phyloP scores from a whole-genome alignment of 2,888 invertebrate species.

The Dasypogon diadema region DNA sequence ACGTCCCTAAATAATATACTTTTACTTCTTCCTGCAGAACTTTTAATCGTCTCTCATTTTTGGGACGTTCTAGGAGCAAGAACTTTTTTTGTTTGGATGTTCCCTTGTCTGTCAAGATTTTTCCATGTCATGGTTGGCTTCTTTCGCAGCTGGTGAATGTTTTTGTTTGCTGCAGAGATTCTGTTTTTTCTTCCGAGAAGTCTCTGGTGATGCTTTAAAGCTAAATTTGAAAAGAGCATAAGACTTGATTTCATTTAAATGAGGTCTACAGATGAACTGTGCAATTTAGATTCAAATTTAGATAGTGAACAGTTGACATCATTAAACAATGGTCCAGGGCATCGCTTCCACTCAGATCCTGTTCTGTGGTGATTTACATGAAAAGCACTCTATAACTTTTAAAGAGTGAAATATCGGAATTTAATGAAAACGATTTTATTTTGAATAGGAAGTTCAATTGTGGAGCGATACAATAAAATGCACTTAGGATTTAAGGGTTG shows the following conservation, averaged over 20 bases:
- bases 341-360: too few relatives aligned
- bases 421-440: too few relatives aligned
- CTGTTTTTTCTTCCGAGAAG: not conserved
- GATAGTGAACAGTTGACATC: not conserved
- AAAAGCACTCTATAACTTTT: too few relatives aligned
- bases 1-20: not conserved
- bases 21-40: conserved; percentile 9
- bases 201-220: not conserved
- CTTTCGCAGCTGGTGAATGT: too few relatives aligned
- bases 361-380: too few relatives aligned
- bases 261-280: not conserved
- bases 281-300: not conserved
- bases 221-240: not conserved
- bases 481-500: too few relatives aligned
- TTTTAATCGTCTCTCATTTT: not conserved
- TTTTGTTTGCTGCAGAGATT: too few relatives aligned
- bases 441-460: too few relatives aligned
- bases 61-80: not conserved
- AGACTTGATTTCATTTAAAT: not conserved
- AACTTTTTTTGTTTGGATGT: not conserved
- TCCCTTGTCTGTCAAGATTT: not conserved
- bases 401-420: too few relatives aligned
- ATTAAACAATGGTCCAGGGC: not conserved
- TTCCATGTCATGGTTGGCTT: too few relatives aligned
- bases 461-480: too few relatives aligned